A percentile compares a stretch with the other conserved stretches of the same genome.
These are phyloP conservation scores for Cephus spinipes DNA, from an alignment of 2,888 invertebrate genomes.

Conservation along the genomic window DNA sequence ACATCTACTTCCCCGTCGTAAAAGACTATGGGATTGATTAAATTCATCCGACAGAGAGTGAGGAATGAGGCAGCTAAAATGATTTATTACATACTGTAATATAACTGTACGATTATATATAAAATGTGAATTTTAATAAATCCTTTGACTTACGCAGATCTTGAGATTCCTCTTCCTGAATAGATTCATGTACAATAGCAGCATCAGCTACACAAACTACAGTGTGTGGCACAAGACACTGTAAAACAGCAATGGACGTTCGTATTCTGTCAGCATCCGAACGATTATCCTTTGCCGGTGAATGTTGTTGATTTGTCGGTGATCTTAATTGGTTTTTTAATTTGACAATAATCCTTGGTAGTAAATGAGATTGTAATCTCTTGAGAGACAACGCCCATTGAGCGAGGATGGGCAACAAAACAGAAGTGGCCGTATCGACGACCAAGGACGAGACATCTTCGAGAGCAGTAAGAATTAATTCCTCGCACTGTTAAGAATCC, in stretches of 20 bases:
- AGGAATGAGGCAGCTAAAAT: conserved; percentile 66
- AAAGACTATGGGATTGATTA: conserved; percentile 75
- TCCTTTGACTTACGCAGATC: conserved; percentile 49
- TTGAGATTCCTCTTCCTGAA: conserved; percentile 43
- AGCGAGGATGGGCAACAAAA: conserved; percentile 74
- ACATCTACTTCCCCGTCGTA: conserved; percentile 71
- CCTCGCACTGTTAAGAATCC: conserved; percentile 67
- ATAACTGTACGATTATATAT: neutral
- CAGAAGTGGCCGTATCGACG: conserved; percentile 68
- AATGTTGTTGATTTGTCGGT: conserved; percentile 39
- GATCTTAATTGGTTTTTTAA: conserved; percentile 53
- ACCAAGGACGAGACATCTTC: conserved; percentile 71
- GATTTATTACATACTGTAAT: neutral
- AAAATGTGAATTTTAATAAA: neutral
- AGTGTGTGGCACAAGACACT: conserved; percentile 55
- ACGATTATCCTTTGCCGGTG: conserved; percentile 50
- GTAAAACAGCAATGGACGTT: conserved; percentile 50
- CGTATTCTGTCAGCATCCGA: conserved; percentile 50
- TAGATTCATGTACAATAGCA: conserved; percentile 43
- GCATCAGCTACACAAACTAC: conserved; percentile 52
- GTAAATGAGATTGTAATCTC: conserved; percentile 70
- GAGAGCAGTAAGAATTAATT: conserved; percentile 72
- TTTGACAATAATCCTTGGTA: conserved; percentile 58
- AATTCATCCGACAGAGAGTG: conserved; percentile 64
- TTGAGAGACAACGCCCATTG: conserved; percentile 73